Conservation (phyloP, 2,797 vertebrate species). For the Carduelis carduelis region DNA sequence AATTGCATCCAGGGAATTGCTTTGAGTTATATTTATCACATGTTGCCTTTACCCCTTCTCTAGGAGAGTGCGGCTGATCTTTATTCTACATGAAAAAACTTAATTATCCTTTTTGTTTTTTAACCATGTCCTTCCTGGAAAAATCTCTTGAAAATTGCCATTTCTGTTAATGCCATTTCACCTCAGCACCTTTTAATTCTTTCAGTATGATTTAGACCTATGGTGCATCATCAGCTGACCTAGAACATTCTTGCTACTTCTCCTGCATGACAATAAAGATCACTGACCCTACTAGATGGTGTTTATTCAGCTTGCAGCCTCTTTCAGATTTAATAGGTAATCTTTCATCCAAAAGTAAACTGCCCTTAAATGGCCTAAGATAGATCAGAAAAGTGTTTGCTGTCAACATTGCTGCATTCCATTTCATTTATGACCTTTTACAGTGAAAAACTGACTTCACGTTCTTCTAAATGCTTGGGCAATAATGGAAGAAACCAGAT, state of each 20-base stretch:
- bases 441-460: conserved; percentile 22
- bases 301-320: conserved; percentile 59
- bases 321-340: conserved; percentile 46
- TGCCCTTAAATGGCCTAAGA: conserved; percentile 9
- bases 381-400: conserved; percentile 35
- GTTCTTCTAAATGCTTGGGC: not conserved
- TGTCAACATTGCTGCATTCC: conserved; percentile 32
- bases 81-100: not conserved
- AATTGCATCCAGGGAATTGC: not conserved
- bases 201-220: not conserved
- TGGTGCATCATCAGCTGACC: not conserved
- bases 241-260: not conserved
- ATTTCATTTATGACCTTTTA: conserved; percentile 51
- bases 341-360: conserved; percentile 50
- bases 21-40: not conserved
- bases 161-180: not conserved
- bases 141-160: not conserved
- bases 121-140: not conserved
- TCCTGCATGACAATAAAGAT: not conserved
- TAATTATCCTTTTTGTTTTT: not conserved
- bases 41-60: not conserved
- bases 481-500: not conserved
- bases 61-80: not conserved
- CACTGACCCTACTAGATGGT: conserved; percentile 17
- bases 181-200: not conserved